phyloP scores from a whole-genome alignment of 2,888 invertebrate species.

The Aphodius granarius region DNA sequence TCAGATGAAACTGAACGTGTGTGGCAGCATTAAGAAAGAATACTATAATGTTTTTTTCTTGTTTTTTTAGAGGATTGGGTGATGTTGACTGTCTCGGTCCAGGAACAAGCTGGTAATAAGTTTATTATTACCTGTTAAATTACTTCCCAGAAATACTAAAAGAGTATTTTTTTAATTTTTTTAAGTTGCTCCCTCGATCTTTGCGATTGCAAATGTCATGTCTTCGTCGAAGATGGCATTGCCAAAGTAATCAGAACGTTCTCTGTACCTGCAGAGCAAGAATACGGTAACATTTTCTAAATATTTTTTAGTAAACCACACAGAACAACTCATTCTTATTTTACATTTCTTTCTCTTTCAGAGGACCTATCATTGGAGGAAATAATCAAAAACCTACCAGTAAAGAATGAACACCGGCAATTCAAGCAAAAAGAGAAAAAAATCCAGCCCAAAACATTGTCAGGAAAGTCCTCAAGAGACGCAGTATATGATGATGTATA shows the following conservation, averaged over 20 bases:
- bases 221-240: slow-evolving; percentile 37
- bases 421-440: not conserved
- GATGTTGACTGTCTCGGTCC: slow-evolving; percentile 52
- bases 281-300: slow-evolving; percentile 13
- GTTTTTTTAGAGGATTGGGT: slow-evolving; percentile 43
- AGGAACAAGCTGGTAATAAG: slow-evolving; percentile 50
- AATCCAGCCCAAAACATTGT: not conserved
- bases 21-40: not conserved
- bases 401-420: slow-evolving; percentile 14
- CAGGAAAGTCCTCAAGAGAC: not conserved
- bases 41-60: not conserved
- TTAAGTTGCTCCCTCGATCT: slow-evolving; percentile 42
- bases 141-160: not conserved
- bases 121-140: slow-evolving; percentile 17
- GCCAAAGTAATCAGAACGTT: slow-evolving; percentile 32
- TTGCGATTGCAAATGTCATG: slow-evolving; percentile 42
- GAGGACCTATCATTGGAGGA: slow-evolving; percentile 26
- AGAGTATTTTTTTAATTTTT: slow-evolving; percentile 29
- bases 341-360: not conserved
- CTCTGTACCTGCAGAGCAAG: slow-evolving; percentile 1
- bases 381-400: slow-evolving; percentile 24
- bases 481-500: not conserved
- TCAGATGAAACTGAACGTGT: not conserved
- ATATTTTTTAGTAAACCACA: no score
- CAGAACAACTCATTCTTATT: not conserved